Evolutionary conservation across 2,797 vertebrate species (phyloP).

Genomic region (Lepidocolaptes lacrymiger): DNA sequence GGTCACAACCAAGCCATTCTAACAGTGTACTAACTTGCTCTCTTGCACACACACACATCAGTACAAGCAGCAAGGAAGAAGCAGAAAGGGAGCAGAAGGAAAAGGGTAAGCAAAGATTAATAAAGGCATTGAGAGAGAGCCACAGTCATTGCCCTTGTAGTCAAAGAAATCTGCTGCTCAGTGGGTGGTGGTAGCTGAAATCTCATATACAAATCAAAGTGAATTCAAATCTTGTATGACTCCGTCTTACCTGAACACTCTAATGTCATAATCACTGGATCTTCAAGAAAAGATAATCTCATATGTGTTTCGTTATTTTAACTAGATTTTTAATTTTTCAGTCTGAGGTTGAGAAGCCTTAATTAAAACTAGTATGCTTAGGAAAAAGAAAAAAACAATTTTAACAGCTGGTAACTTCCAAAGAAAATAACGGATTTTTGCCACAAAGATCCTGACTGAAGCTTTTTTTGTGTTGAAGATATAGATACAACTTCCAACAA

Average conservation of each 20-base stretch:
- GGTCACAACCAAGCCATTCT: background rate
- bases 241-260: background rate
- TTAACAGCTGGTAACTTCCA: background rate
- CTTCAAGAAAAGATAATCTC: background rate
- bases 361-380: background rate
- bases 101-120: background rate
- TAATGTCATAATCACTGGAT: background rate
- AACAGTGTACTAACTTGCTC: background rate
- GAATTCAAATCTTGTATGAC: background rate
- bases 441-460: background rate
- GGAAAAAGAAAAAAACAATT: background rate
- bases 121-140: background rate
- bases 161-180: background rate
- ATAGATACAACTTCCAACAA: background rate
- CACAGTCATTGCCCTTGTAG: background rate
- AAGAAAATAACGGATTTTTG: rapidly evolving
- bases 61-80: background rate
- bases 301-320: background rate
- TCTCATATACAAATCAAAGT: background rate
- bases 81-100: background rate
- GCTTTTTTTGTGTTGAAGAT: background rate
- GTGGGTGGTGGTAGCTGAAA: background rate
- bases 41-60: background rate
- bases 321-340: background rate
- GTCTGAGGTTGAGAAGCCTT: background rate